Conservation (phyloP, 2,888 invertebrate genomes). For the Troides oblongomaculatus region DNA sequence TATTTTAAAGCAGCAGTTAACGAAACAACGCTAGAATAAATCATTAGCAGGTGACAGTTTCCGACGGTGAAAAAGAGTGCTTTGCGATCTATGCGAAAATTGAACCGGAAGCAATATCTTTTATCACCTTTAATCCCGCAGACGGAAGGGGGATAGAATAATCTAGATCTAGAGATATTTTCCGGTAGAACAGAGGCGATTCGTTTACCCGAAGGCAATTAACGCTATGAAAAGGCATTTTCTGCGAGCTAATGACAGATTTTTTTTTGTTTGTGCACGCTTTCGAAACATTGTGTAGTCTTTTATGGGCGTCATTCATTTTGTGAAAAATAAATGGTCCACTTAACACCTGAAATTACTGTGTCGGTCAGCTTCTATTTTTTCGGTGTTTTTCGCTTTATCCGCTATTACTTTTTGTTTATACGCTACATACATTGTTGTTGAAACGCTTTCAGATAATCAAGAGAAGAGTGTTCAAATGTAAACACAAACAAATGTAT, state of each 20-base stretch:
- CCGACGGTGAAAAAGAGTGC: constrained; percentile 4
- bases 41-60: constrained; percentile 12
- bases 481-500: no score
- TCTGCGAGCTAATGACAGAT: constrained; percentile 22
- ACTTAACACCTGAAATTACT: background rate
- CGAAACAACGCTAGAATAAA: constrained; percentile 9
- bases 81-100: constrained; percentile 1
- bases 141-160: constrained; percentile 21
- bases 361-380: background rate
- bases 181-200: constrained; percentile 16
- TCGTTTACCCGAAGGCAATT: constrained; percentile 28
- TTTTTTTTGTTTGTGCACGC: constrained; percentile 18
- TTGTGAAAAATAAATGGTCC: constrained; percentile 2
- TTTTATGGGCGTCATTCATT: constrained; percentile 14
- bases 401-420: no score
- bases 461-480: no score
- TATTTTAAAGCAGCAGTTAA: background rate
- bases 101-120: constrained; percentile 11
- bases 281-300: constrained; percentile 19
- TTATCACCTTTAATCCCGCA: constrained; percentile 14
- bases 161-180: constrained; percentile 27
- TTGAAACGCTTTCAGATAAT: no score
- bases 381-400: no score
- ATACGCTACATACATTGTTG: no score
- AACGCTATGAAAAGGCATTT: constrained; percentile 30